Percentiles rank a stretch among this genome's conserved stretches.
phyloP scores from a whole-genome alignment of 2,888 invertebrate genomes.

The Erpobdella octoculata region DNA sequence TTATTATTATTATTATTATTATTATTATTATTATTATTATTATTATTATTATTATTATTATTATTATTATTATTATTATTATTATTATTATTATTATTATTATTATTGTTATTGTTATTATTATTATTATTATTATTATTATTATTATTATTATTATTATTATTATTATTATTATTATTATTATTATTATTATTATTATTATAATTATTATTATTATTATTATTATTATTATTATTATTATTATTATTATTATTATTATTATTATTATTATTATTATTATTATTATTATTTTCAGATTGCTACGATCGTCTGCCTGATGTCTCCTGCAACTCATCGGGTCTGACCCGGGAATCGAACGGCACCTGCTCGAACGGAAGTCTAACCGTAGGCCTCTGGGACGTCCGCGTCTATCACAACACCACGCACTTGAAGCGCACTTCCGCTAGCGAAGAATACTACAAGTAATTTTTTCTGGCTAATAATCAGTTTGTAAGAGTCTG shows the following conservation, averaged over 20 bases:
- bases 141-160: not conserved
- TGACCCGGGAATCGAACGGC: conserved; percentile 31
- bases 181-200: not conserved
- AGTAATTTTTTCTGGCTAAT: too few relatives aligned
- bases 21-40: not conserved
- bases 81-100: not conserved
- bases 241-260: not conserved
- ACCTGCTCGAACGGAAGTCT: conserved; percentile 34
- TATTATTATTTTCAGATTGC: conserved; percentile 28
- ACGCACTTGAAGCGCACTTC: conserved; percentile 39
- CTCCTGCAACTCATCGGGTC: conserved; percentile 14
- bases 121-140: not conserved
- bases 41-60: conserved; percentile 1
- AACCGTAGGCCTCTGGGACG: conserved; percentile 36
- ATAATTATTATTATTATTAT: not conserved
- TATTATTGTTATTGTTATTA: not conserved
- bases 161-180: not conserved
- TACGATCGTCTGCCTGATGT: conserved; percentile 32
- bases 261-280: not conserved
- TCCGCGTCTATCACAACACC: conserved; percentile 31
- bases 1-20: not conserved
- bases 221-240: not conserved
- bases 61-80: not conserved
- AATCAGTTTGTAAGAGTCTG: too few relatives aligned
- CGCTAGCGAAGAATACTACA: conserved; percentile 49